Evolutionary conservation across 2,797 vertebrate species (phyloP).

Genomic region (Hydrolagus colliei): DNA sequence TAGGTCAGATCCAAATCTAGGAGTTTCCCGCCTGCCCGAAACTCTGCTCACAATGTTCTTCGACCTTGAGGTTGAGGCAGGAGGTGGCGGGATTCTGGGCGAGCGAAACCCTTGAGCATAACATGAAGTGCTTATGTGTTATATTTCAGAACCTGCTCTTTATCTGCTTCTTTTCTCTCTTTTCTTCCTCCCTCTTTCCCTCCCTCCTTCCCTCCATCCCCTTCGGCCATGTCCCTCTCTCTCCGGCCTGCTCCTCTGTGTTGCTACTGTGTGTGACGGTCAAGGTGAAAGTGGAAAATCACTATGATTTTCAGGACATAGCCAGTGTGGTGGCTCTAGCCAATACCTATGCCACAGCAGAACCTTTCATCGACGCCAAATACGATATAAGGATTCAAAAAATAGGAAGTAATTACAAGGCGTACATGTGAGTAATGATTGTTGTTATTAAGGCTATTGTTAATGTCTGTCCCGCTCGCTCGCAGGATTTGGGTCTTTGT

Average conservation of each 20-base stretch:
- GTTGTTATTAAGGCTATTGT: not conserved
- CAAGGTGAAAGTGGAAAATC: conserved; percentile 95
- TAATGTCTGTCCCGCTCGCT: too few species aligned
- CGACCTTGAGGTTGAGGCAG: too few species aligned
- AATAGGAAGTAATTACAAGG: conserved; percentile 92
- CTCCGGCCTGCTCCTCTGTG: conserved; percentile 37
- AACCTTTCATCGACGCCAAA: conserved; percentile 92
- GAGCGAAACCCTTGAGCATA: too few species aligned
- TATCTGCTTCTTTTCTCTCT: conserved; percentile 3
- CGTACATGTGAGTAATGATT: conserved; percentile 80
- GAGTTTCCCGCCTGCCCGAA: too few species aligned
- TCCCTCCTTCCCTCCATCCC: not conserved
- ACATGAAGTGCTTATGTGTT: not conserved
- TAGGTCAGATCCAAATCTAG: too few species aligned
- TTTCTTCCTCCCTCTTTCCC: not conserved
- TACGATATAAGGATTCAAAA: conserved; percentile 98
- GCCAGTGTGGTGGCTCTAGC: conserved; percentile 96
- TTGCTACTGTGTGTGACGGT: not conserved
- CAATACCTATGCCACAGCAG: conserved; percentile 93
- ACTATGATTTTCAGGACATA: conserved; percentile 97
- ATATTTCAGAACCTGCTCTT: not conserved
- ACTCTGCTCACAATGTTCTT: too few species aligned
- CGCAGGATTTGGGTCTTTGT: too few species aligned
- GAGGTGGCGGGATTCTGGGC: too few species aligned
- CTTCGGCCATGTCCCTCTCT: conserved; percentile 24